These are phyloP conservation scores for Hypanus sabinus DNA, from an alignment of 2,113 vertebrate genomes.

Conservation along the genomic window DNA sequence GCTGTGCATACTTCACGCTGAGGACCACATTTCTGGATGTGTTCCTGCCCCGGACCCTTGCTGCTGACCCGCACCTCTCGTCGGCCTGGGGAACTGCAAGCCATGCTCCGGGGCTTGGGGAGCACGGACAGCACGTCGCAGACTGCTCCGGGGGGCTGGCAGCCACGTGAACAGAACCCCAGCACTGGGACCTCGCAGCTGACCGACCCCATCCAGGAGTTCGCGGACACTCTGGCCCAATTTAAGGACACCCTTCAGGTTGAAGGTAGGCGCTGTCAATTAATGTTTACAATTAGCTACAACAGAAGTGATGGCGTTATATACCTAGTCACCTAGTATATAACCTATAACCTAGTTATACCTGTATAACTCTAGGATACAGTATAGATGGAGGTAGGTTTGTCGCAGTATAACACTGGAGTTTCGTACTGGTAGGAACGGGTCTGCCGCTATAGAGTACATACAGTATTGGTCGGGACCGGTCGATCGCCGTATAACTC, in stretches of 20 bases:
- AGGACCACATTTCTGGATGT: not conserved
- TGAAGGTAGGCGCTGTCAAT: not conserved
- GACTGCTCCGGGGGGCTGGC: not conserved
- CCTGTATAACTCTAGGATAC: too few relatives aligned
- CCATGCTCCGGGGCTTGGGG: not conserved
- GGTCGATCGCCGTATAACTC: too few relatives aligned
- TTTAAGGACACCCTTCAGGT: not conserved
- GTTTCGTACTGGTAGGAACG: too few relatives aligned
- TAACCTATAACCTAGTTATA: too few relatives aligned
- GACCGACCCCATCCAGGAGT: not conserved
- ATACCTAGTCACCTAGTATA: too few relatives aligned
- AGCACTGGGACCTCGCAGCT: not conserved
- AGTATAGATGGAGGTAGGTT: too few relatives aligned
- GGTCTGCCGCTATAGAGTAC: too few relatives aligned
- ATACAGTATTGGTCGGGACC: too few relatives aligned
- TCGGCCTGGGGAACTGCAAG: too few relatives aligned
- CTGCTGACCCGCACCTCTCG: not conserved
- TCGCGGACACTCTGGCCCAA: not conserved
- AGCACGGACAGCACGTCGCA: accelerated
- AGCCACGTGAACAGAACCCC: not conserved
- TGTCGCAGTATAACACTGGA: too few relatives aligned
- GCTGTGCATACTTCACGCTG: not conserved
- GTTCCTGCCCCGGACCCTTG: not conserved
- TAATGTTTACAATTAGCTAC: too few relatives aligned
- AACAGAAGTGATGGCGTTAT: too few relatives aligned